Conservation (phyloP, 2,797 vertebrate species). For the Pristis pectinata region DNA sequence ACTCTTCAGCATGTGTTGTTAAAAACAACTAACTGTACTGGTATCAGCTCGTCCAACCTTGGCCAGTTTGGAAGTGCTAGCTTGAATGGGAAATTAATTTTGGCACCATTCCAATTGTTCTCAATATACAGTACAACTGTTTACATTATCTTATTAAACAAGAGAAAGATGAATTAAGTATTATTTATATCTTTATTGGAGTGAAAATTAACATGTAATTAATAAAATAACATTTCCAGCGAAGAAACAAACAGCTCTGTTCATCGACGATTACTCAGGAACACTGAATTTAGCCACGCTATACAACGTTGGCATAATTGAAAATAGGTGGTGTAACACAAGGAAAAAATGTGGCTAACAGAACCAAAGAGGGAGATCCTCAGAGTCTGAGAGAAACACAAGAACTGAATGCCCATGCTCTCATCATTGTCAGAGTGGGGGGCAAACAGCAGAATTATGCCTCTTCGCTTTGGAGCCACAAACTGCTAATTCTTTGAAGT, state of each 20-base stretch:
- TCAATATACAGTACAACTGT: neutral
- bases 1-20: neutral
- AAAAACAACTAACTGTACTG: neutral
- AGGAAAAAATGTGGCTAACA: neutral
- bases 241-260: neutral
- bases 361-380: neutral
- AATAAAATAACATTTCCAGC: neutral
- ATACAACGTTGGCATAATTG: neutral
- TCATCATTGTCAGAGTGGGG: neutral
- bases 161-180: neutral
- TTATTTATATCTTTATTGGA: neutral
- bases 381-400: neutral
- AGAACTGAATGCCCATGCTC: neutral
- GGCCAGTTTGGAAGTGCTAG: neutral
- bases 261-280: neutral
- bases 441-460: neutral
- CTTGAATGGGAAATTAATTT: neutral
- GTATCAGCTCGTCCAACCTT: neutral
- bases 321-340: neutral
- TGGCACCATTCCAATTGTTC: neutral
- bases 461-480: no score
- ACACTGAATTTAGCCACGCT: neutral
- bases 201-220: neutral
- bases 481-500: neutral
- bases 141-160: neutral